Evolutionary conservation across 2,888 invertebrate species (phyloP).

Genomic region (Geotrupes spiniger): DNA sequence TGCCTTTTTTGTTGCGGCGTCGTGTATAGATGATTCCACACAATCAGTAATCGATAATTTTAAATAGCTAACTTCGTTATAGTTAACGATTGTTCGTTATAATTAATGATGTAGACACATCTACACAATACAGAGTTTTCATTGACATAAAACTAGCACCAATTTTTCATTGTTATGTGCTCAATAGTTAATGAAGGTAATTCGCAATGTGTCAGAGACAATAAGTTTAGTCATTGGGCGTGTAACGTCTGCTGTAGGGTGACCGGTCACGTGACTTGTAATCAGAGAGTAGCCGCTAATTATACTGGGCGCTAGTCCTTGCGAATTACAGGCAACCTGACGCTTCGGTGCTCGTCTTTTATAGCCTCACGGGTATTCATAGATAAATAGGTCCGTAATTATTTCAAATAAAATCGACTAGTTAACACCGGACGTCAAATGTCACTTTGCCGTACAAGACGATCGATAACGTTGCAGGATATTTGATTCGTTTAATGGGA

Average conservation of each 20-base stretch:
- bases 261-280: slow-evolving; percentile 46
- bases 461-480: neutral
- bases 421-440: neutral
- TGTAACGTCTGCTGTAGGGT: slow-evolving; percentile 39
- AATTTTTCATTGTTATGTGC: slow-evolving; percentile 13
- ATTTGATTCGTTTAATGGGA: no score
- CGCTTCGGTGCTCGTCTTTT: slow-evolving; percentile 23
- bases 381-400: slow-evolving; percentile 8
- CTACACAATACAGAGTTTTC: no score
- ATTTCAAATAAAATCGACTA: neutral
- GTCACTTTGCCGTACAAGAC: neutral
- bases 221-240: slow-evolving; percentile 41
- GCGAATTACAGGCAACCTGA: slow-evolving; percentile 30
- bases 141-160: no score
- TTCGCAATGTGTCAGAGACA: slow-evolving; percentile 41
- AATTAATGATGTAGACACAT: no score
- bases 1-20: no score
- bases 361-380: slow-evolving; percentile 5
- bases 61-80: no score
- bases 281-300: slow-evolving; percentile 47
- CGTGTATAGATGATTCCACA: no score
- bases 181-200: slow-evolving; percentile 41
- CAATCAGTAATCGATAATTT: no score
- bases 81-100: no score
- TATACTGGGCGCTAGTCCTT: slow-evolving; percentile 33